Base-by-base conservation (phyloP, 1,140 invertebrate species). In the Drosophila gunungcola region DNA sequence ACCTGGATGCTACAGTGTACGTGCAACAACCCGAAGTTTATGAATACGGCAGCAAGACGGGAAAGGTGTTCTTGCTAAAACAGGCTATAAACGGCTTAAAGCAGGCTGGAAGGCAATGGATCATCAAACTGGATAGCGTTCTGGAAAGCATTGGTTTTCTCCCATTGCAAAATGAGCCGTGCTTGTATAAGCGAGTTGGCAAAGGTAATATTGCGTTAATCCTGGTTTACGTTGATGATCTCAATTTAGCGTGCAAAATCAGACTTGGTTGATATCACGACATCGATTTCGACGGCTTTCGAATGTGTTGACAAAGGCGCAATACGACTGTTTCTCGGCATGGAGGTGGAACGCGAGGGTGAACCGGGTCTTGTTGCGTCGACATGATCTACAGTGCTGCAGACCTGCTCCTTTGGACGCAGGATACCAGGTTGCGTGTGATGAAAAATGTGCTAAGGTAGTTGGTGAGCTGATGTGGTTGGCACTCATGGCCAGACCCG, bases 11-110 rank as follows among this genome's bases (percentile, higher is more conserved):
- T 29, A 36, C 16, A 5, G 41, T 45, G 27, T 49, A 49, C 36
- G 38, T 36, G 64, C 2, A 49, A 11, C 54, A 49, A 45, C 41
- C 13, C 10, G 9, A 43, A 32, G 41, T 29, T 2, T 45, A 57
- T 32, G n/a, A n/a, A n/a, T n/a, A n/a, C n/a, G n/a, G n/a, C n/a
- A n/a, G n/a, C n/a, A n/a, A n/a, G n/a, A n/a, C n/a, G n/a, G n/a
- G n/a, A n/a, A n/a, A n/a, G n/a, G n/a, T n/a, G n/a, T n/a, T n/a
- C n/a, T n/a, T n/a, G n/a, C n/a, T n/a, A 27, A n/a, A 10, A 41
- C 45, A 6, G 55, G 13, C 11, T 2, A 36, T 11, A 39, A 51
- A 1, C 12, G n/a, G n/a, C n/a, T 13, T 13, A 12, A 42, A 42
- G 13, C n/a, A 42, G 41, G 41, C 41, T 42, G n/a, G 43, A 10